Conservation (phyloP, 2,797 vertebrate genomes). For the Alca torda region DNA sequence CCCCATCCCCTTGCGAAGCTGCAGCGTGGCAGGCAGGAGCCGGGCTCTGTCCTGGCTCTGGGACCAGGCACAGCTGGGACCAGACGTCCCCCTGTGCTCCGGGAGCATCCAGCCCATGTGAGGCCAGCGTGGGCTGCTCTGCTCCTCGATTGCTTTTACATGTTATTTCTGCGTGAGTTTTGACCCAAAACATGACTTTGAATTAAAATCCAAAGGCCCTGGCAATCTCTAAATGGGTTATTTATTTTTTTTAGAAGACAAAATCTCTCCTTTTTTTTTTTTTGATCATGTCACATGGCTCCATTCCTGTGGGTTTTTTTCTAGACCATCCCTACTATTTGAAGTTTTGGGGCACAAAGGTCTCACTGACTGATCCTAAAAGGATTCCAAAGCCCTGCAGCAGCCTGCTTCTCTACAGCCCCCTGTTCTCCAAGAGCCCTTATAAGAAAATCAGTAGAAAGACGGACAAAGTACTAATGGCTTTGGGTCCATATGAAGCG, state of each 20-base stretch:
- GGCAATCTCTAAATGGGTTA: neutral
- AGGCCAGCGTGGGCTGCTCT: neutral
- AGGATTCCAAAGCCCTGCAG: neutral
- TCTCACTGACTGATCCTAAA: neutral
- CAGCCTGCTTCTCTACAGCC: neutral
- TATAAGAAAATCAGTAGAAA: neutral
- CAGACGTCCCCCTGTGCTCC: fast-evolving
- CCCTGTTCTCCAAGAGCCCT: neutral
- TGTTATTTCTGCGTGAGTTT: neutral
- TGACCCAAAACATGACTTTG: neutral
- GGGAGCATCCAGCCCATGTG: neutral
- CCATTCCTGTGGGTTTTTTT: neutral
- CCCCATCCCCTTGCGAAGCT: neutral
- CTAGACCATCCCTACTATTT: neutral
- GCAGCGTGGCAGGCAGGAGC: neutral
- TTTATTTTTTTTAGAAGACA: neutral
- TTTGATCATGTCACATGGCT: neutral
- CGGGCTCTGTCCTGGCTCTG: fast-evolving
- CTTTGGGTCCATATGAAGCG: neutral
- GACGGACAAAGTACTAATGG: neutral
- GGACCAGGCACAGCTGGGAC: neutral
- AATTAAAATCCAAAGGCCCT: neutral
- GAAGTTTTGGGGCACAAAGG: neutral
- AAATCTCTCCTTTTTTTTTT: neutral
- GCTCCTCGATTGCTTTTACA: neutral